phyloP scores from a whole-genome alignment of 2,113 vertebrate species.

The Labeo catla region DNA sequence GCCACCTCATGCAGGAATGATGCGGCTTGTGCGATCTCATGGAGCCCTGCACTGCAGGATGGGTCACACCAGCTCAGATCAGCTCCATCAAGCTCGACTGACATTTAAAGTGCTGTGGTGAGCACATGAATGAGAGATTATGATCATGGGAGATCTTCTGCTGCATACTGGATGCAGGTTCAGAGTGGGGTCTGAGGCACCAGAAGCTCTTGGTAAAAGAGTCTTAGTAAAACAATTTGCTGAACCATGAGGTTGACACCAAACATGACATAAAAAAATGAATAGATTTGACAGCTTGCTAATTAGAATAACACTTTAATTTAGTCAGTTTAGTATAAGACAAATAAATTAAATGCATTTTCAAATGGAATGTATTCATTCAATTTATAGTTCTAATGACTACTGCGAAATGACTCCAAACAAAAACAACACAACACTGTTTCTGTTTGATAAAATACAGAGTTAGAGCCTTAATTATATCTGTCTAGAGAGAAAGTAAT shows the following conservation, averaged over 20 bases:
- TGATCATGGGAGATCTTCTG: not conserved
- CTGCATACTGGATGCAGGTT: not conserved
- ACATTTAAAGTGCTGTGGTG: conserved; percentile 7
- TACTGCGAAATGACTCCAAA: not conserved
- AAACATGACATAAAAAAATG: not conserved
- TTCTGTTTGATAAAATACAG: too few species aligned
- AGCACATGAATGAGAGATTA: conserved; percentile 3
- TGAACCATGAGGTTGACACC: conserved; percentile 54
- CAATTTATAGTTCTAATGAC: not conserved
- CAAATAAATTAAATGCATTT: too few species aligned
- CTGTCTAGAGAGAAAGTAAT: too few species aligned
- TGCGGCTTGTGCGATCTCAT: conserved; percentile 1
- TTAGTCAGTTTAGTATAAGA: not conserved
- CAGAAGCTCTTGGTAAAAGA: not conserved
- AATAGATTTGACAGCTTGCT: not conserved
- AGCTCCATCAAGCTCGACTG: conserved; percentile 17
- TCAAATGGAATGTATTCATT: not conserved
- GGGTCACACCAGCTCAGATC: conserved; percentile 17
- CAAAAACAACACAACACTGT: too few species aligned
- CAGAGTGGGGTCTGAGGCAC: conserved; percentile 17
- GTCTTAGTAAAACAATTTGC: conserved; percentile 17
- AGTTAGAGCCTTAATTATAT: too few species aligned
- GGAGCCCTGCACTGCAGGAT: not conserved
- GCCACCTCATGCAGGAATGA: conserved; percentile 29
- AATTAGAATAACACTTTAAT: not conserved